These are phyloP conservation scores for Brachionus koreanus DNA, from an alignment of 1,140 invertebrate species.

Conservation along the genomic window DNA sequence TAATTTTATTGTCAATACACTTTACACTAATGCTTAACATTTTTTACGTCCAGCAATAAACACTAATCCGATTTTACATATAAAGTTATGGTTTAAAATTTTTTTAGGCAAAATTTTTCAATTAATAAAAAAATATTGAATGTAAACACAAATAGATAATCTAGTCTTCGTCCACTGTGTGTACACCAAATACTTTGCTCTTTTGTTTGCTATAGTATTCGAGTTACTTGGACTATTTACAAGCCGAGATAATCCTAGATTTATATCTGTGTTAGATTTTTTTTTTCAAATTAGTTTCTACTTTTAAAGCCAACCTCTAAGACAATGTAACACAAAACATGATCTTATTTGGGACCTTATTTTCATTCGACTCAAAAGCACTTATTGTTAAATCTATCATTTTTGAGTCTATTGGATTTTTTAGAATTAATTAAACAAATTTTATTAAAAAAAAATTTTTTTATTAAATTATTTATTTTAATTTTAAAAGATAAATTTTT, in stretches of 20 bases:
- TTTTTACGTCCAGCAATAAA: background rate
- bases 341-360: background rate
- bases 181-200: background rate
- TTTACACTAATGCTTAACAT: conserved; percentile 41
- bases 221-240: conserved; percentile 16
- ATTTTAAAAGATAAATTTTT: background rate
- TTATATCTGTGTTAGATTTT: background rate
- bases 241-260: conserved; percentile 16
- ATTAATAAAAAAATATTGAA: conserved; percentile 6
- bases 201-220: background rate
- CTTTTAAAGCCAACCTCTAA: background rate
- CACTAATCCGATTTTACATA: conserved; percentile 17
- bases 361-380: background rate
- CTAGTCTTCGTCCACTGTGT: background rate
- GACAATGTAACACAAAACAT: background rate
- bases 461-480: background rate
- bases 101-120: background rate
- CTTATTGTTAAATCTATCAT: background rate
- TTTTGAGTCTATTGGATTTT: background rate
- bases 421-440: background rate
- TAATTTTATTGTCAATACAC: conserved; percentile 22
- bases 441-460: background rate
- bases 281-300: background rate
- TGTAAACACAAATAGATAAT: conserved; percentile 39
- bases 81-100: conserved; percentile 7